These are phyloP conservation scores for Eurytoma adleriae DNA, from an alignment of 2,888 invertebrate species.

Conservation along the genomic window DNA sequence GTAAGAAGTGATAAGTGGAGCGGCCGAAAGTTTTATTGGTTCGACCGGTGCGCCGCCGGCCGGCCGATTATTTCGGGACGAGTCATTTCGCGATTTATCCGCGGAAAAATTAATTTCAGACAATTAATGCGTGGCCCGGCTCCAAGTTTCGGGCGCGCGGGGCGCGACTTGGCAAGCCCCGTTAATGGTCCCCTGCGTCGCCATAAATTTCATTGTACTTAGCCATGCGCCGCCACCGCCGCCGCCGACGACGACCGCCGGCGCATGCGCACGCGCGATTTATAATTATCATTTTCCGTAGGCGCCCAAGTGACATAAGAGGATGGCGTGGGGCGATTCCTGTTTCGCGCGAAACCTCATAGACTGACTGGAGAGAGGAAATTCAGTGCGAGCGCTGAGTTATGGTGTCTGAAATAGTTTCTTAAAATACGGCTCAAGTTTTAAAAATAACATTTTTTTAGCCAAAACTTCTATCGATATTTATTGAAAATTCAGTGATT, in stretches of 20 bases:
- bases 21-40: constrained; percentile 51
- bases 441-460: too few species aligned
- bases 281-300: constrained; percentile 53
- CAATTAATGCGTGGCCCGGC: constrained; percentile 63
- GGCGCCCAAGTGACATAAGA: constrained; percentile 3
- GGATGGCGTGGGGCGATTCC: constrained; percentile 7
- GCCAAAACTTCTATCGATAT: too few species aligned
- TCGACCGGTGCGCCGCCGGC: not conserved
- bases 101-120: constrained; percentile 63
- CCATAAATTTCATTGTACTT: constrained; percentile 65
- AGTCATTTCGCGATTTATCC: constrained; percentile 59
- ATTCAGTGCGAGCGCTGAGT: too few species aligned
- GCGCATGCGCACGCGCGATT: constrained; percentile 39
- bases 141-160: constrained; percentile 58
- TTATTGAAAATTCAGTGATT: too few species aligned
- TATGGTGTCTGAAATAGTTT: too few species aligned
- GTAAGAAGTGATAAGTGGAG: not conserved
- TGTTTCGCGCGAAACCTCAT: constrained; percentile 5
- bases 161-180: constrained; percentile 59
- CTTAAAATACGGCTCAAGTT: too few species aligned
- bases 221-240: constrained; percentile 57
- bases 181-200: constrained; percentile 60
- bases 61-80: constrained; percentile 56
- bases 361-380: too few species aligned
- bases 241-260: not conserved